Conservation (phyloP, 1,140 invertebrate species). For the Heliothis virescens region DNA sequence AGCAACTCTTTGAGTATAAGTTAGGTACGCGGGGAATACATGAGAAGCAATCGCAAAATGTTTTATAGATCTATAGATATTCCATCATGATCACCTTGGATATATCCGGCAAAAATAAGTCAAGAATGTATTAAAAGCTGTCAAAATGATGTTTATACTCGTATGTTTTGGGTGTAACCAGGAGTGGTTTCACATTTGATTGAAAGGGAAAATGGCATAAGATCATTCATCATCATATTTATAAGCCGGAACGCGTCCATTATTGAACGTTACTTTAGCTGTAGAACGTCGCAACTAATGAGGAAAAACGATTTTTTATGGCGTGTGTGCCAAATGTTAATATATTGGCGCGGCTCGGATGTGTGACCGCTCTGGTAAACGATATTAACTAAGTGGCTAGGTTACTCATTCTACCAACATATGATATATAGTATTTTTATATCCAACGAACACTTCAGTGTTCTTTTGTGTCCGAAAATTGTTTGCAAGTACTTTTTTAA, state of each 20-base stretch:
- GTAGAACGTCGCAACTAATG: constrained; percentile 23
- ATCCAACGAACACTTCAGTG: background rate
- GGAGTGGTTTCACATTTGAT: no score
- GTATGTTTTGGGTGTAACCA: background rate
- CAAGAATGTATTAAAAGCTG: no score
- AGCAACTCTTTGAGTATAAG: background rate
- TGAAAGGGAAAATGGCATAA: constrained; percentile 3
- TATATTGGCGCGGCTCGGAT: background rate
- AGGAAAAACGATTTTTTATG: constrained; percentile 22
- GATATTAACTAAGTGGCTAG: background rate
- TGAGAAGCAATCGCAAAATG: background rate
- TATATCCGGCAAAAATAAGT: no score
- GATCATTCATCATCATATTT: constrained; percentile 35
- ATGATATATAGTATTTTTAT: no score
- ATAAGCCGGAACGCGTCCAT: constrained; percentile 28
- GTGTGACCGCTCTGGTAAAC: background rate
- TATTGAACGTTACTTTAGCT: constrained; percentile 33
- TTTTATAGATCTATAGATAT: background rate
- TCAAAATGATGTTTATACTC: background rate
- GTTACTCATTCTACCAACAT: no score
- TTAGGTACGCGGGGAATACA: background rate
- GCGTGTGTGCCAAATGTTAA: constrained; percentile 19
- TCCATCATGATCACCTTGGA: background rate
- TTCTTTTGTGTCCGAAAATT: background rate
- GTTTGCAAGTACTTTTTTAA: background rate